These are phyloP conservation scores for Poecilia velifera DNA, from an alignment of 2,797 vertebrate genomes.

Conservation along the genomic window DNA sequence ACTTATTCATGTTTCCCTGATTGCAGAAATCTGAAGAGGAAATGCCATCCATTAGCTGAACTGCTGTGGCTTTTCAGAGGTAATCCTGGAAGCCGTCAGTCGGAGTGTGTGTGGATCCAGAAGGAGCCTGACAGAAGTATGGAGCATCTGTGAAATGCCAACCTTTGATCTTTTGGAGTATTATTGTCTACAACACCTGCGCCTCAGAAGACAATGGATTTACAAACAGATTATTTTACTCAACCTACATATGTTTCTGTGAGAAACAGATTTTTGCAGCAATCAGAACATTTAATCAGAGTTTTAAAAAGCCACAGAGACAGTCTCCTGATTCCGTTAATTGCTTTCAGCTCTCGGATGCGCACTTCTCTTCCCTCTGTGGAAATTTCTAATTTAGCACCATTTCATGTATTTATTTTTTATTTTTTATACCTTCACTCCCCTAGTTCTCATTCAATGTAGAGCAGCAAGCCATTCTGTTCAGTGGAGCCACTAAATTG, in stretches of 20 bases:
- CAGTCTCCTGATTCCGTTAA: constrained; percentile 66
- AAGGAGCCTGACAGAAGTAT: not conserved
- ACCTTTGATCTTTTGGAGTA: constrained; percentile 39
- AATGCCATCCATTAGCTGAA: not conserved
- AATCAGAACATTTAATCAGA: constrained; percentile 73
- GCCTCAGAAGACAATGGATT: constrained; percentile 53
- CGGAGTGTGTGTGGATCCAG: not conserved
- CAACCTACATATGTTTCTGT: constrained; percentile 48
- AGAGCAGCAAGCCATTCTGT: constrained; percentile 59
- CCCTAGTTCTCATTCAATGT: constrained; percentile 47
- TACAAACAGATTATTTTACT: constrained; percentile 52
- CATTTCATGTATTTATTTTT: constrained; percentile 37
- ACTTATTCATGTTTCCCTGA: not conserved
- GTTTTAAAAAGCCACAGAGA: constrained; percentile 56
- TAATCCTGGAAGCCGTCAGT: not conserved
- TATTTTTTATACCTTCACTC: constrained; percentile 6
- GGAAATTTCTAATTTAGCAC: constrained; percentile 71
- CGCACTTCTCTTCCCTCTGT: constrained; percentile 58
- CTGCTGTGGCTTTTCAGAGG: not conserved
- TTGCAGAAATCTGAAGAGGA: not conserved
- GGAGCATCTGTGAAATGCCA: constrained; percentile 38
- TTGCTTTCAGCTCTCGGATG: constrained; percentile 69
- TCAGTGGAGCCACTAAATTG: constrained; percentile 66
- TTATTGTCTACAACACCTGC: constrained; percentile 38
- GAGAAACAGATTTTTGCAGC: constrained; percentile 40